Base-by-base conservation (phyloP, 2,888 invertebrate species). In the Scelioninae gen. 2 region DNA sequence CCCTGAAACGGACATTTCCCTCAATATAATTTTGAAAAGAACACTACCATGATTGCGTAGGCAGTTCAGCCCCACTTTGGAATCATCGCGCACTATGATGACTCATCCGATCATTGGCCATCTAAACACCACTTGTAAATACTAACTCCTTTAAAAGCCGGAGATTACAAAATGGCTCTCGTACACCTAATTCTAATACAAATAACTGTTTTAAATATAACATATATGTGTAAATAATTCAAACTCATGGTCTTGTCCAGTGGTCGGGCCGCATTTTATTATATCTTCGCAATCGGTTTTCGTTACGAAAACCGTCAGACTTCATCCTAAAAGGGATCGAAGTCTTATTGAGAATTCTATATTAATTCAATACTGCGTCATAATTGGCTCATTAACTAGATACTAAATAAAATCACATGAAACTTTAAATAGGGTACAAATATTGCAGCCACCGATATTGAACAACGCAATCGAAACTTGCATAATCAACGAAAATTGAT, bases 171-270 rank as follows among this genome's bases (percentile, higher is more conserved):
- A 58, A 60, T 64, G 63, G 63, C 68, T 73, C 43, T 68, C 9
- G 55, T 37, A 65, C 35, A 60, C 65, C 67, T 75, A 72, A 60
- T 39, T 71, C 69, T 63, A 68, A 73, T 64, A 69, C 72, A 60
- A 53, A 67, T 57, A 74, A 67, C 61, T 74, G 55, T 45, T 39
- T 10, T 69, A 65, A 69, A 25, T 60, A 57, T 50, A 58, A 72
- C 72, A 68, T 61, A 61, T 50, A 63, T 63, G 48, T 60, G 64
- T 65, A 71, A 63, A 16, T 64, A 64, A 41, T 68, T 71, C 65
- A 45, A 64, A 75, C 73, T 75, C 75, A 73, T 75, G 70, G 71
- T 75, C 57, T 68, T 31, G 73, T 75, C 71, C 75, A 58, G 73
- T 70, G 58, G 70, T 53, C 52, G 58, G 70, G 72, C 69, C 19